These are phyloP conservation scores for Perognathus longimembris DNA, from an alignment of 2,113 vertebrate genomes.

Conservation along the genomic window DNA sequence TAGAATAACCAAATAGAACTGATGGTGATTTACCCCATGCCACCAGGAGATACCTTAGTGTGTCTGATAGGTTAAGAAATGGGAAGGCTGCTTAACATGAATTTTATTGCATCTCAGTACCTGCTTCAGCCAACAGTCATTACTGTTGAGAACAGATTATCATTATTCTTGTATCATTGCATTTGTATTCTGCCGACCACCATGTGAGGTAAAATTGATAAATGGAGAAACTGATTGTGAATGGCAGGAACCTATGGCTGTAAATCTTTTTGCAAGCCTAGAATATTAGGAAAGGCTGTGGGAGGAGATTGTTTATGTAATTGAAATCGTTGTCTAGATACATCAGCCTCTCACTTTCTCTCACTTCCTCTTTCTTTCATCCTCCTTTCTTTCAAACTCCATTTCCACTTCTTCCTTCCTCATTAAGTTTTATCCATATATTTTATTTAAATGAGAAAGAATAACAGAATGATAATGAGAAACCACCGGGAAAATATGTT, in stretches of 20 bases:
- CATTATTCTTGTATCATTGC: slow-evolving; percentile 69
- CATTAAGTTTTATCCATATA: not conserved
- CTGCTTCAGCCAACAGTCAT: slow-evolving; percentile 63
- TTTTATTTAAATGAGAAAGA: slow-evolving; percentile 27
- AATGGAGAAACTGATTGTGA: slow-evolving; percentile 77
- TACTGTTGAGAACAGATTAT: slow-evolving; percentile 54
- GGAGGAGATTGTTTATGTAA: not conserved
- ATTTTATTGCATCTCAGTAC: slow-evolving; percentile 66
- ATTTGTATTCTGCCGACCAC: slow-evolving; percentile 68
- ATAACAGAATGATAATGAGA: not conserved
- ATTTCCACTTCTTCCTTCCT: not conserved
- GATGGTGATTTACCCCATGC: slow-evolving; percentile 60
- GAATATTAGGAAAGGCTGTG: slow-evolving; percentile 37
- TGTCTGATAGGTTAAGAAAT: slow-evolving; percentile 46
- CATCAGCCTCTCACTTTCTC: not conserved
- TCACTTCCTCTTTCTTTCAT: not conserved
- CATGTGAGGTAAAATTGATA: slow-evolving; percentile 73
- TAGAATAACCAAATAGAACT: slow-evolving; percentile 59
- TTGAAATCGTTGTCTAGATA: slow-evolving; percentile 37
- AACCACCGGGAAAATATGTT: too few relatives aligned
- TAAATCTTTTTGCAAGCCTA: slow-evolving; percentile 71
- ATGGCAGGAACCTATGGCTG: slow-evolving; percentile 54
- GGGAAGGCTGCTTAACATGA: slow-evolving; percentile 58
- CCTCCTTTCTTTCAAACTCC: too few relatives aligned
- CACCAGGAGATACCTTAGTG: slow-evolving; percentile 43